Percentiles rank a stretch among this genome's conserved stretches.
These are phyloP conservation scores for Rambutsinella grinnellia DNA, from an alignment of 2,888 invertebrate species.

Conservation along the genomic window DNA sequence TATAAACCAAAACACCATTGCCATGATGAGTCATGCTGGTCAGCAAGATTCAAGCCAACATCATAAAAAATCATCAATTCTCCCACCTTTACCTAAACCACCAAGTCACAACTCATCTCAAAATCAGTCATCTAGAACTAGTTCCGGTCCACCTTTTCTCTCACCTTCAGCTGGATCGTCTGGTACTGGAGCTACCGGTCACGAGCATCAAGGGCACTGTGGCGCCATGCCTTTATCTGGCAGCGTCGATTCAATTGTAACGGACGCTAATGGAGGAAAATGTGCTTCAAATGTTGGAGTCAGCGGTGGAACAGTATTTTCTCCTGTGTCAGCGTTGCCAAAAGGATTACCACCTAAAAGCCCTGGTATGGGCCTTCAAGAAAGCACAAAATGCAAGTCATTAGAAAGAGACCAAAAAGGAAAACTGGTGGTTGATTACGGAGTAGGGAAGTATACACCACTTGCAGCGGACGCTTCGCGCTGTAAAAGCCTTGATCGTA, in stretches of 20 bases:
- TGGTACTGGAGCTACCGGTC: slow-evolving; percentile 8
- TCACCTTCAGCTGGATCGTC: slow-evolving; percentile 53
- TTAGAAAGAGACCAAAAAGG: slow-evolving; percentile 61
- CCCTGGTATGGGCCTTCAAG: slow-evolving; percentile 52
- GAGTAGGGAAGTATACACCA: slow-evolving; percentile 60
- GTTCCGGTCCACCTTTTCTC: slow-evolving; percentile 65
- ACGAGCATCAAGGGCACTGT: slow-evolving; percentile 37
- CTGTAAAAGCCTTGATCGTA: slow-evolving; percentile 63
- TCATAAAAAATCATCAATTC: slow-evolving; percentile 53
- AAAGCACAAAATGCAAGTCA: slow-evolving; percentile 60
- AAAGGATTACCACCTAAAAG: slow-evolving; percentile 65
- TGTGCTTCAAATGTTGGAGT: slow-evolving; percentile 31
- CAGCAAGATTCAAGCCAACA: slow-evolving; percentile 18
- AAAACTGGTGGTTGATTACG: slow-evolving; percentile 52
- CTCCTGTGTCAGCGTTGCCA: slow-evolving; percentile 57
- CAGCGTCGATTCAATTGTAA: slow-evolving; percentile 63
- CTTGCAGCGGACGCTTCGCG: slow-evolving; percentile 54
- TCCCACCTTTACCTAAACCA: slow-evolving; percentile 63
- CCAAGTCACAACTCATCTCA: slow-evolving; percentile 52
- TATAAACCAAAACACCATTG: slow-evolving; percentile 55
- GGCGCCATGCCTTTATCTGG: slow-evolving; percentile 55
- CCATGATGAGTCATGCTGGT: slow-evolving; percentile 30
- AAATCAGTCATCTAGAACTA: slow-evolving; percentile 58
- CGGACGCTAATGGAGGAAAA: slow-evolving; percentile 45
- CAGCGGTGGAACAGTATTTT: slow-evolving; percentile 56